Evolutionary conservation across 2,888 invertebrate species (phyloP), one percentile per base, ranked within the genome.

Genomic region (Aphidius colemani): DNA sequence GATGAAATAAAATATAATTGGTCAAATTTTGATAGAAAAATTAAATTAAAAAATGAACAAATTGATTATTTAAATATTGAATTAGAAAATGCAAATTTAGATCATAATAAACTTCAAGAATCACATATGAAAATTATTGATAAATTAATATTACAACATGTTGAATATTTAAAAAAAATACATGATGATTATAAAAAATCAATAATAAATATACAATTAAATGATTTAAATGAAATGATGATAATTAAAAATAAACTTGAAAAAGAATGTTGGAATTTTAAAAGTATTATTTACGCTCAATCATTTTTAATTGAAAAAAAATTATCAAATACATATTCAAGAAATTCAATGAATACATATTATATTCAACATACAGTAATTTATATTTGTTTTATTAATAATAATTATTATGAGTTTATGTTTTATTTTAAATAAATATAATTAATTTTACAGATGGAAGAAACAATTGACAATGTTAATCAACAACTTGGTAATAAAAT

Each of bases 111-210:
- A 53, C 86, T 90, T 60, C 89, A 91, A 72, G 89, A 91, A 68
- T 86, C 89, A 0, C 93, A 94, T 74, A 88, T 90, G 51, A 88
- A 89, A 71, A 88, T 87, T 58, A 86, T 93, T 59, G 88, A 89
- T 71, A 85, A 87, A 75, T 87, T 92, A 69, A 85, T 91, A 59
- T 86, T 92, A 91, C 85, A 86, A 56, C 87, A 89, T 48, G 80
- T 83, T 4, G 83, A 86, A 66, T 85, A 88, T 53, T 82, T 90
- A 7, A 84, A 85, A 65, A 85, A 85, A 69, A 82, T 89, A 13
- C 85, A 86, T 64, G 73, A 84, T 6, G 85, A 85, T 68, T 89
- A 88, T 72, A 85, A 85, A 11, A 53, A 78, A 78, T 48, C 88
- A 88, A 72, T 89, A 86, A 72, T 84, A 84, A 61, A 83, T 80